A percentile compares a stretch with the other conserved stretches of the same genome.
Conservation (phyloP, 2,797 vertebrate species). For the Ara ararauna region DNA sequence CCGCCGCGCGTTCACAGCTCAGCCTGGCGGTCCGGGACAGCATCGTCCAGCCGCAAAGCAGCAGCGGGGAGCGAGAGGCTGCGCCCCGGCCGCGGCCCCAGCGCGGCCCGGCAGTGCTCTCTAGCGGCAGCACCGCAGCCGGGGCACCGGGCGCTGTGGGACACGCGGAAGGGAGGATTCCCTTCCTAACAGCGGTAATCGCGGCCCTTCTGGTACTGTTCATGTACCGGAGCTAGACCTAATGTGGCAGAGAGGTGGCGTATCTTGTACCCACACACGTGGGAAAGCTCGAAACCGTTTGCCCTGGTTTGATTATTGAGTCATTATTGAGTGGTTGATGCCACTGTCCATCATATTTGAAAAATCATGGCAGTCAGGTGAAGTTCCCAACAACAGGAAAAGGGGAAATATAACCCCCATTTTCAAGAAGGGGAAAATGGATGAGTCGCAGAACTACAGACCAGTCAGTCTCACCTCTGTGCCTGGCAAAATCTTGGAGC, state of each 20-base stretch:
- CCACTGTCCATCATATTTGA: no score
- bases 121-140: not conserved
- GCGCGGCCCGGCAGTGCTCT: not conserved
- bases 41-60: fast-evolving
- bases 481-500: no score
- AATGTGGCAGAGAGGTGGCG: not conserved
- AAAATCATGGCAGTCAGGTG: no score
- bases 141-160: no score
- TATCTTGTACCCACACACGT: fast-evolving
- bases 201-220: not conserved
- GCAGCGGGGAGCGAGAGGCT: fast-evolving
- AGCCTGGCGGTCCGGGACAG: fast-evolving
- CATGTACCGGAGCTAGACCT: not conserved
- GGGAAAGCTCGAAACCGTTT: not conserved
- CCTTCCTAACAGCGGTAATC: not conserved
- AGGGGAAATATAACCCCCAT: no score
- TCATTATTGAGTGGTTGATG: no score
- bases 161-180: not conserved
- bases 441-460: no score
- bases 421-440: no score
- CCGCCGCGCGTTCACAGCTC: fast-evolving
- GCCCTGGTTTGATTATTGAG: no score
- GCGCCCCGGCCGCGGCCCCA: no score
- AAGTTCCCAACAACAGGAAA: no score
- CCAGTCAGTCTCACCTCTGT: no score